phyloP scores from a whole-genome alignment of 2,113 vertebrate species.

The Anser cygnoides region DNA sequence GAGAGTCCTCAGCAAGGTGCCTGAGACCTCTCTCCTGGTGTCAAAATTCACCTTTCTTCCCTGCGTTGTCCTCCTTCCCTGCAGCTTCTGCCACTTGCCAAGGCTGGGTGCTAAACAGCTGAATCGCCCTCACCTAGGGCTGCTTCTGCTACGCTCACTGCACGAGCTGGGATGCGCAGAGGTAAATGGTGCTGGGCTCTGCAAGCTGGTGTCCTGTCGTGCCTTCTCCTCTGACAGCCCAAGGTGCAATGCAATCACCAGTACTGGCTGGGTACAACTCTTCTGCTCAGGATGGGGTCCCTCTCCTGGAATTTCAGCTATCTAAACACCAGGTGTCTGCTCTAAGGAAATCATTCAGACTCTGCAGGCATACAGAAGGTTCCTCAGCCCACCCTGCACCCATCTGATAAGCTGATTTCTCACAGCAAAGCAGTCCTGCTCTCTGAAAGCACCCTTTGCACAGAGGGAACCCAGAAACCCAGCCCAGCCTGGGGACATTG shows the following conservation, averaged over 20 bases:
- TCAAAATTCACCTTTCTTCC: background rate
- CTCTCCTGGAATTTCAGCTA: background rate
- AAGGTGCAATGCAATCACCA: background rate
- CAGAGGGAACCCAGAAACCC: background rate
- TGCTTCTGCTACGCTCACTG: background rate
- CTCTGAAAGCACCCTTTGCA: background rate
- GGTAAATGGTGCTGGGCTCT: background rate
- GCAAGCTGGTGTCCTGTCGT: background rate
- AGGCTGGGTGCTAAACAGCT: background rate
- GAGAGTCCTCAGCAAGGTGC: background rate
- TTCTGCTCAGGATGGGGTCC: background rate
- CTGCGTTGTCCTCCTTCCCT: background rate
- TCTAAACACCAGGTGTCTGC: background rate
- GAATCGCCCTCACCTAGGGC: background rate
- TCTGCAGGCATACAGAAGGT: background rate
- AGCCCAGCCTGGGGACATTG: background rate
- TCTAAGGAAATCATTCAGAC: background rate
- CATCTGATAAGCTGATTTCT: background rate
- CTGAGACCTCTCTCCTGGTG: fast-evolving
- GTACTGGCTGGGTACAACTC: background rate
- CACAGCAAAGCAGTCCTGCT: background rate
- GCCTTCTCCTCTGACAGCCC: background rate
- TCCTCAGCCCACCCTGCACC: background rate
- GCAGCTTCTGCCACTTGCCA: background rate
- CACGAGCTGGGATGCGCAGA: background rate